Evolutionary conservation across 35 echinoderm and acorn worm genomes (phyloP), one percentile per base, ranked within the genome.

Genomic region (Eucidaris tribuloides): DNA sequence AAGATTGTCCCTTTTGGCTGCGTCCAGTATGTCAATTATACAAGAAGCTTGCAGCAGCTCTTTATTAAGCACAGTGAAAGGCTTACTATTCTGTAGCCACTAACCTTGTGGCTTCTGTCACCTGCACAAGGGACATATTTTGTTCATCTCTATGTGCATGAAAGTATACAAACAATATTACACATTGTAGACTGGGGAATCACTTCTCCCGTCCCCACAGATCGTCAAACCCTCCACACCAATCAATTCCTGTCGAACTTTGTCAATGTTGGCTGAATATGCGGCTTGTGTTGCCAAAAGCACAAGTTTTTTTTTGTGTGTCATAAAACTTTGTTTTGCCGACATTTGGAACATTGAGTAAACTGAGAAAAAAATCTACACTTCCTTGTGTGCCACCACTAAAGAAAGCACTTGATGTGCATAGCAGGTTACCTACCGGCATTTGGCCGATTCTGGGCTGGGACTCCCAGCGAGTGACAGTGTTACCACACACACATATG

Each of bases 131-230:
- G 45, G 70, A 54, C 15, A 71, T 78, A 93, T 88, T 38, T 63
- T 42, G 5, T 71, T 45, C 3, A 68, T 87, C 1, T 46, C 32
- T 25, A 81, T 39, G 6, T 93, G 42, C 79, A 93, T 93, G 9
- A 93, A 34, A 1, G 83, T 71, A 24, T 92, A 92, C 0, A 79
- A 57, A 18, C 83, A 43, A 32, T 79, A 92, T 29, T 86, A 82
- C 63, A 84, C 83, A 76, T 63, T 87, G 50, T 87, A 77, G 19
- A 83, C 90, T 7, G 90, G 90, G 40, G 90, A 87, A 19, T 92
- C 83, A 43, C 90, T 82, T 28, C 83, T 63, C 17, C 58, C 86
- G 71, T 88, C 86, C 58, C 86, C 86, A 68, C 76, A 66, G 2
- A 83, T 20, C 3, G 13, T 57, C 13, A 90, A 3, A 23, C 52